These are phyloP conservation scores for Epinotia brunnichana DNA, from an alignment of 2,888 invertebrate genomes.

Conservation along the genomic window DNA sequence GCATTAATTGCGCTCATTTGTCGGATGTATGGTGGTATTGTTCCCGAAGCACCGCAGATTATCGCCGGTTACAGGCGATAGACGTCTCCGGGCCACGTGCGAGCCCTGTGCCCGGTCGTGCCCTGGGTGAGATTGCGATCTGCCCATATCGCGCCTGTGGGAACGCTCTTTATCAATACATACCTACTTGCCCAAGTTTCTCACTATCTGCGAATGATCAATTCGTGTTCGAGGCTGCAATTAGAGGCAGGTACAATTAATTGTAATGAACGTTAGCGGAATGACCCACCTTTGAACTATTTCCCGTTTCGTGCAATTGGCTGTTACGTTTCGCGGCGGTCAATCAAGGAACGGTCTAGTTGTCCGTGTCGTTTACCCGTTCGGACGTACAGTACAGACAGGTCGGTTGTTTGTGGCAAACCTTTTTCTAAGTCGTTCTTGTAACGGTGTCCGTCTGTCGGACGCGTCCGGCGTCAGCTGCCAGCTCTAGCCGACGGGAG, in stretches of 20 bases:
- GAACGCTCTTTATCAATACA: constrained; percentile 52
- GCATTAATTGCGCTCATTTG: constrained; percentile 73
- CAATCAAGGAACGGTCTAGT: constrained; percentile 66
- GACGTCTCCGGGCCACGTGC: constrained; percentile 68
- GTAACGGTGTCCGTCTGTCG: constrained; percentile 81
- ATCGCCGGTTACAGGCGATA: constrained; percentile 73
- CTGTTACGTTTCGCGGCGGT: constrained; percentile 47
- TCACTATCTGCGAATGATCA: constrained; percentile 12
- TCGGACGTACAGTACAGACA: constrained; percentile 60
- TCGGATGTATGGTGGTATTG: constrained; percentile 69
- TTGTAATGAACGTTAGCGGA: constrained; percentile 21
- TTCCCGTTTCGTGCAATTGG: constrained; percentile 52
- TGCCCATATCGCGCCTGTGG: constrained; percentile 68
- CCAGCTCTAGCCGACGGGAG: constrained; percentile 72
- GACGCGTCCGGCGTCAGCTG: constrained; percentile 79
- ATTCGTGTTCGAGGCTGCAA: constrained; percentile 19
- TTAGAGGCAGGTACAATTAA: constrained; percentile 25
- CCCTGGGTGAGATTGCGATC: constrained; percentile 71
- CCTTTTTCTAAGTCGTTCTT: constrained; percentile 82
- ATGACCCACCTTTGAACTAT: constrained; percentile 30
- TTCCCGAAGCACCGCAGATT: constrained; percentile 66
- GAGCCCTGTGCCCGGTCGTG: constrained; percentile 70
- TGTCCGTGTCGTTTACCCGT: constrained; percentile 59
- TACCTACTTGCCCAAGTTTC: constrained; percentile 31
- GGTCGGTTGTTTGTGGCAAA: constrained; percentile 70